Conservation (phyloP, 2,113 vertebrate species). For the Seriola aureovittata region DNA sequence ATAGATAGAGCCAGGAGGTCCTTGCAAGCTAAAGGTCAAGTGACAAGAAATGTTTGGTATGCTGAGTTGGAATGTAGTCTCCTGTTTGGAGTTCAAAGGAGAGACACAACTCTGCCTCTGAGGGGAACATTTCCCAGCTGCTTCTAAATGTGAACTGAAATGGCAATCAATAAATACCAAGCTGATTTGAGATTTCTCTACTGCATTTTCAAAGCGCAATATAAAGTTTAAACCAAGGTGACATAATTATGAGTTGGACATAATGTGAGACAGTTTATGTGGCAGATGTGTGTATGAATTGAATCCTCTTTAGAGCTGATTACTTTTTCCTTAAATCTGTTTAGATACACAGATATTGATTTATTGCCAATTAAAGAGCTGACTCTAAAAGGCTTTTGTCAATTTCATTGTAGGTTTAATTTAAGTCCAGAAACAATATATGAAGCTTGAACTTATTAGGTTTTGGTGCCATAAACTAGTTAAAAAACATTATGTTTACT, state of each 20-base stretch:
- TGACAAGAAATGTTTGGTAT: conserved; percentile 69
- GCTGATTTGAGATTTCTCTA: conserved; percentile 33
- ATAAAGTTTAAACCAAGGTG: not conserved
- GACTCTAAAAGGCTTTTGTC: conserved; percentile 26
- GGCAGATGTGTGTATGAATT: not conserved
- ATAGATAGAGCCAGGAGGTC: conserved; percentile 57
- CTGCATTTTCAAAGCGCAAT: not conserved
- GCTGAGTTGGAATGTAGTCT: conserved; percentile 44
- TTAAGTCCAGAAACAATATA: conserved; percentile 4
- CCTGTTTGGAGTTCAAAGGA: conserved; percentile 40
- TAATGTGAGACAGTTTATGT: not conserved
- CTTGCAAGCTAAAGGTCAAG: conserved; percentile 71
- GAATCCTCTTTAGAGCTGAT: not conserved
- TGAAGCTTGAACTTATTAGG: not conserved
- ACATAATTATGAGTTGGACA: conserved; percentile 1
- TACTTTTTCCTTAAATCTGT: conserved; percentile 6
- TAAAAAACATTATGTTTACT: conserved; percentile 27
- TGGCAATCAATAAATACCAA: conserved; percentile 56
- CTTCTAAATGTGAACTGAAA: conserved; percentile 56
- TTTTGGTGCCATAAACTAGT: not conserved
- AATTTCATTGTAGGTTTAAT: conserved; percentile 11
- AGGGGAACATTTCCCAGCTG: conserved; percentile 31
- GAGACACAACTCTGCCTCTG: conserved; percentile 27
- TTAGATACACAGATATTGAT: conserved; percentile 1
- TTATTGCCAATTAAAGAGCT: conserved; percentile 5